phyloP scores from a whole-genome alignment of 1,140 invertebrate species.

The Trypoxylus dichotomus region DNA sequence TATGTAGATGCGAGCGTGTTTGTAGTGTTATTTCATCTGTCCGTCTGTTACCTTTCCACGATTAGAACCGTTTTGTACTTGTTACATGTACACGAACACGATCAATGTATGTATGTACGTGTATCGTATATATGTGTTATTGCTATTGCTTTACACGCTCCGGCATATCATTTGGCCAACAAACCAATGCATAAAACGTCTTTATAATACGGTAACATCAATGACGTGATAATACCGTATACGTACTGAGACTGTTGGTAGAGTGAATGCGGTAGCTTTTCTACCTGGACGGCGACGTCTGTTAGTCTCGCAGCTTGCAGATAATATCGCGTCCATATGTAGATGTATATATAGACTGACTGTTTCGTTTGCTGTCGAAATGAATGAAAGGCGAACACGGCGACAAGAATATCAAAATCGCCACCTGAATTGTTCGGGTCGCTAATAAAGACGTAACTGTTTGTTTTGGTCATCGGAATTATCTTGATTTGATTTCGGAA shows the following conservation, averaged over 20 bases:
- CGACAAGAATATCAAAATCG: neutral
- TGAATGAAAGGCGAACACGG: neutral
- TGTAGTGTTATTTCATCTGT: conserved; percentile 24
- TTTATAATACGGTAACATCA: conserved; percentile 3
- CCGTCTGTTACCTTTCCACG: conserved; percentile 18
- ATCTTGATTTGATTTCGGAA: neutral
- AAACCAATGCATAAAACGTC: conserved; percentile 20
- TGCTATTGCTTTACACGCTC: neutral
- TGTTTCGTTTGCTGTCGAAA: neutral
- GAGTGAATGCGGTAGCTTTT: neutral
- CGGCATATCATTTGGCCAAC: neutral
- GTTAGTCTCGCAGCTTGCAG: conserved; percentile 12
- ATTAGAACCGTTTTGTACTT: conserved; percentile 20
- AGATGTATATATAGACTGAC: neutral
- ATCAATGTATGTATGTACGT: neutral
- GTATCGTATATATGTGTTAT: neutral
- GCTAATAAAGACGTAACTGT: neutral
- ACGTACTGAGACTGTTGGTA: neutral
- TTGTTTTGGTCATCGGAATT: neutral
- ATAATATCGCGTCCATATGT: conserved; percentile 1
- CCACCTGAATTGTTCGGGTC: neutral
- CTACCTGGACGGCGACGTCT: conserved; percentile 15
- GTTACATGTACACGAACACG: neutral
- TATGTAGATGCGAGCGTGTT: neutral
- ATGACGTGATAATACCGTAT: neutral